These are phyloP conservation scores for Apeira syringaria DNA, from an alignment of 2,888 invertebrate species.

Conservation along the genomic window DNA sequence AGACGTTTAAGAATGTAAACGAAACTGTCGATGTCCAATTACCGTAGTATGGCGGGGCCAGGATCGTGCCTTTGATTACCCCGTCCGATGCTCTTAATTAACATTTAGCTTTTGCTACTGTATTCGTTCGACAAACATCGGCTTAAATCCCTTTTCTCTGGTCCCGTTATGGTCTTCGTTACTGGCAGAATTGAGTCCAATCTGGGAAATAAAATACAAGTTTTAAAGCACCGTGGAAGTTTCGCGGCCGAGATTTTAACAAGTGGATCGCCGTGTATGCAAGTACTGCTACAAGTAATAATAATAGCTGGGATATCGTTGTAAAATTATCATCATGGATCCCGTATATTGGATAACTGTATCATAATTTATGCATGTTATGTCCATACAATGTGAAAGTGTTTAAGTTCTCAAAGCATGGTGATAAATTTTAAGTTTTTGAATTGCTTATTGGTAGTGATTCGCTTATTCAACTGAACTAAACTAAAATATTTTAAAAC, in stretches of 20 bases:
- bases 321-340: conserved; percentile 18
- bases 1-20: conserved; percentile 58
- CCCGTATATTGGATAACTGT: too few species aligned
- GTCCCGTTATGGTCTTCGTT: conserved; percentile 71
- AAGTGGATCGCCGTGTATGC: conserved; percentile 34
- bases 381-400: too few species aligned
- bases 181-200: conserved; percentile 53
- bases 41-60: conserved; percentile 37
- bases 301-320: conserved; percentile 30
- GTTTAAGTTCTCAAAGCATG: too few species aligned
- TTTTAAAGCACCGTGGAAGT: conserved; percentile 41
- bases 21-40: conserved; percentile 61
- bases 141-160: conserved; percentile 50
- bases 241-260: conserved; percentile 40
- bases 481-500: too few species aligned
- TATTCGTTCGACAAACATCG: conserved; percentile 50
- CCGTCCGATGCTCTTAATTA: conserved; percentile 72
- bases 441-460: too few species aligned
- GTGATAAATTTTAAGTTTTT: too few species aligned
- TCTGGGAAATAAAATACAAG: conserved; percentile 52
- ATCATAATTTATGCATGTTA: too few species aligned
- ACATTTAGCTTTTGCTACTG: conserved; percentile 70
- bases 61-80: conserved; percentile 62
- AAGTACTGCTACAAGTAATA: conserved; percentile 27
- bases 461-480: too few species aligned